These are phyloP conservation scores for Pherbina coryleti DNA, from an alignment of 2,888 invertebrate genomes.

Conservation along the genomic window DNA sequence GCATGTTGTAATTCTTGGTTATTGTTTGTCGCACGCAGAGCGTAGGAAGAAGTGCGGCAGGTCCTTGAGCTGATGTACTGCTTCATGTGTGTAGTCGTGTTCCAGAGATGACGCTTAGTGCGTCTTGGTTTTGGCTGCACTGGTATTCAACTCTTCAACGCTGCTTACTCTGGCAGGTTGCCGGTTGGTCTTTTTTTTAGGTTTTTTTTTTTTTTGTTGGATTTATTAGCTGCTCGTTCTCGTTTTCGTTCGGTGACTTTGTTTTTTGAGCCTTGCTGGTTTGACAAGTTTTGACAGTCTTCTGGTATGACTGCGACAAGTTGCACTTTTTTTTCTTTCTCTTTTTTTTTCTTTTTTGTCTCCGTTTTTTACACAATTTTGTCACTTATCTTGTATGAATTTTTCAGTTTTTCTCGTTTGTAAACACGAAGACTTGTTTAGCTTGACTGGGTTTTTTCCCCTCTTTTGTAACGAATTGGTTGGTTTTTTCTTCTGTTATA, in stretches of 20 bases:
- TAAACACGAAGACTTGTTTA: conserved; percentile 48
- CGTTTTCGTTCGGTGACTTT: conserved; percentile 31
- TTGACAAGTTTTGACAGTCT: conserved; percentile 52
- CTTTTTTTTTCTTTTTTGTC: conserved; percentile 24
- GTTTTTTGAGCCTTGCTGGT: conserved; percentile 36
- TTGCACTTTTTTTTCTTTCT: conserved; percentile 32
- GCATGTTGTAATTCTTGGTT: conserved; percentile 42
- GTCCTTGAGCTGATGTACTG: neutral
- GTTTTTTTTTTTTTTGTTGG: conserved; percentile 25
- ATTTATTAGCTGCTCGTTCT: conserved; percentile 34
- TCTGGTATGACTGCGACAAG: conserved; percentile 41
- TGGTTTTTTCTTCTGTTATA: neutral
- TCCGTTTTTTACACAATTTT: conserved; percentile 42
- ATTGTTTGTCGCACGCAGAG: conserved; percentile 41
- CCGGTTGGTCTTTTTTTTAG: conserved; percentile 1
- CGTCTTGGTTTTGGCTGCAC: too few species aligned
- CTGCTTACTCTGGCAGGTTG: neutral
- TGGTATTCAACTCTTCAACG: neutral
- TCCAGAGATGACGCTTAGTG: neutral
- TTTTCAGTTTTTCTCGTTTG: conserved; percentile 39
- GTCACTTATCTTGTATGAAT: conserved; percentile 41
- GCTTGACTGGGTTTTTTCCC: conserved; percentile 32
- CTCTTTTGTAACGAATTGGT: neutral
- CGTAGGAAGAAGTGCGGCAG: neutral
- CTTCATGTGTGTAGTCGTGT: neutral